A percentile compares a stretch with the other conserved stretches of the same genome.
phyloP scores from a whole-genome alignment of 2,888 invertebrate genomes.

The Lithophane leautieri region DNA sequence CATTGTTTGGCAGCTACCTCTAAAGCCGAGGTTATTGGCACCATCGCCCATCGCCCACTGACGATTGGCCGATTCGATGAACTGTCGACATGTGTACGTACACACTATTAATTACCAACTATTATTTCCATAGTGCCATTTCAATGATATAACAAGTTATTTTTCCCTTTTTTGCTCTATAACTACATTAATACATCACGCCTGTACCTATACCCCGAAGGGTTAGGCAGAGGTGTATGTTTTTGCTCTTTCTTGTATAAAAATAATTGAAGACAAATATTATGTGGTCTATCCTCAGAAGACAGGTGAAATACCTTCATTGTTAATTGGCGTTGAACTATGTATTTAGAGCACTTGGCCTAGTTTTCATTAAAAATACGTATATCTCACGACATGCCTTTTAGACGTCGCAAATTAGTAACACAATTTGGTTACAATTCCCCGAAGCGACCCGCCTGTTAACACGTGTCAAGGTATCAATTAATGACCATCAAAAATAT shows the following conservation, averaged over 20 bases:
- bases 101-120: conserved; percentile 27
- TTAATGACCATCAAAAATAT: conserved; percentile 53
- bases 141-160: conserved; percentile 1
- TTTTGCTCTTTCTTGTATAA: background rate
- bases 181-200: background rate
- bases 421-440: conserved; percentile 50
- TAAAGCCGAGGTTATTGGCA: conserved; percentile 63
- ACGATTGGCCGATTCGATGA: conserved; percentile 51
- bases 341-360: conserved; percentile 52
- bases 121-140: conserved; percentile 29
- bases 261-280: conserved; percentile 20
- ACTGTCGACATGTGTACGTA: conserved; percentile 42
- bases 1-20: conserved; percentile 48
- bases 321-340: conserved; percentile 46
- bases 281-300: conserved; percentile 33
- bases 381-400: conserved; percentile 27
- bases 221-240: background rate
- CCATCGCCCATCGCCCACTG: conserved; percentile 57
- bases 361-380: conserved; percentile 32
- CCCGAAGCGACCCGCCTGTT: conserved; percentile 45
- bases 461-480: conserved; percentile 48
- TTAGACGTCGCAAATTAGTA: conserved; percentile 47
- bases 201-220: background rate
- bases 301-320: conserved; percentile 33
- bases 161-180: background rate